A percentile compares a stretch with the other conserved stretches of the same genome.
Conservation (phyloP, 1,140 invertebrate species). For the Rhagoletis pomonella region DNA sequence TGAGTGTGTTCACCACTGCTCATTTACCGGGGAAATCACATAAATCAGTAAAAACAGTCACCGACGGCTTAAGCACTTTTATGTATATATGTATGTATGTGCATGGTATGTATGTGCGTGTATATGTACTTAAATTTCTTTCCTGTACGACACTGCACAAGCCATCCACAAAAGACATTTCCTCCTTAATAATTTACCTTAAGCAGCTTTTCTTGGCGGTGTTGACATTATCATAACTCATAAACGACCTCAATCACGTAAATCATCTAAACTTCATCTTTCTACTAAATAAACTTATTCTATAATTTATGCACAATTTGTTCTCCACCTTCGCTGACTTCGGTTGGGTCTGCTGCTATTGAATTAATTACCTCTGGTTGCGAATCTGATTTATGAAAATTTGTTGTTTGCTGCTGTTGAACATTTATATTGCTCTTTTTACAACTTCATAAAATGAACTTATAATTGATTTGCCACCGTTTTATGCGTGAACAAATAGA, state of each 20-base stretch:
- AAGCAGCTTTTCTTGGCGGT: constrained; percentile 42
- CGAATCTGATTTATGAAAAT: constrained; percentile 44
- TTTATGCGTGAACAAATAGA: no score
- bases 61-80: not conserved
- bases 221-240: constrained; percentile 11
- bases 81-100: not conserved
- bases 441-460: no score
- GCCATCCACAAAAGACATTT: not conserved
- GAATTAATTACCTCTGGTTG: not conserved
- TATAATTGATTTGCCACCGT: no score
- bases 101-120: not conserved
- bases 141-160: no score
- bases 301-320: constrained; percentile 43
- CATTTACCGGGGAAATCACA: not conserved
- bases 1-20: no score
- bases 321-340: not conserved
- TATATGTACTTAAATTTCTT: not conserved
- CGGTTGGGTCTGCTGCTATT: not conserved
- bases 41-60: not conserved
- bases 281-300: not conserved
- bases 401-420: not conserved
- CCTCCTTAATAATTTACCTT: constrained; percentile 13
- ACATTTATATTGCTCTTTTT: no score
- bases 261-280: not conserved
- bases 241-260: constrained; percentile 12